phyloP scores from a whole-genome alignment of 64 coral and sea anemone species.

The Hydrozoanthus tunicans region DNA sequence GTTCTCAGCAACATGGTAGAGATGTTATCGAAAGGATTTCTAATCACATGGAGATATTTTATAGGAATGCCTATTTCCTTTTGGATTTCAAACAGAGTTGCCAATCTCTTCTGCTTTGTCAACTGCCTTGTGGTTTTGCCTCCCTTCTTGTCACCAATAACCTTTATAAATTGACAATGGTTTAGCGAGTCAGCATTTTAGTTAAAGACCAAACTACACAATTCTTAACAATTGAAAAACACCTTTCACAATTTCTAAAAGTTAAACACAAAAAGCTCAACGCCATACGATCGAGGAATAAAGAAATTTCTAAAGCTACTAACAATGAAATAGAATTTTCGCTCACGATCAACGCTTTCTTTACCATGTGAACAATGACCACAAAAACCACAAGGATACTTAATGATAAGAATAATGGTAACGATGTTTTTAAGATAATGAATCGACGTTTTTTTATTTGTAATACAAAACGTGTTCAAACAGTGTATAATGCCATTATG shows the following conservation, averaged over 20 bases:
- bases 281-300: no score
- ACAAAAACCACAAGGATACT: background rate
- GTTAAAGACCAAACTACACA: no score
- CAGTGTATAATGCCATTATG: no score
- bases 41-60: slow-evolving; percentile 84
- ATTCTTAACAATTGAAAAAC: no score
- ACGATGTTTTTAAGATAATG: background rate
- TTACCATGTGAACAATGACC: background rate
- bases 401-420: background rate
- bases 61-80: slow-evolving; percentile 57
- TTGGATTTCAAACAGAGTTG: slow-evolving; percentile 45
- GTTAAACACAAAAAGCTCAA: no score
- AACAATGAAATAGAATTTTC: background rate
- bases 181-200: background rate
- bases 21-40: slow-evolving; percentile 97
- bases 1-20: slow-evolving; percentile 91
- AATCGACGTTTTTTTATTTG: no score
- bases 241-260: no score
- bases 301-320: no score
- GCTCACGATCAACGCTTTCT: background rate
- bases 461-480: no score
- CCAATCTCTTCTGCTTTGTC: slow-evolving; percentile 49
- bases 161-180: slow-evolving; percentile 35
- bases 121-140: slow-evolving; percentile 72
- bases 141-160: slow-evolving; percentile 95